Evolutionary conservation across 1,140 invertebrate genomes (phyloP), one percentile per base, ranked within the genome.

Genomic region (Drosophila subpulchrella): DNA sequence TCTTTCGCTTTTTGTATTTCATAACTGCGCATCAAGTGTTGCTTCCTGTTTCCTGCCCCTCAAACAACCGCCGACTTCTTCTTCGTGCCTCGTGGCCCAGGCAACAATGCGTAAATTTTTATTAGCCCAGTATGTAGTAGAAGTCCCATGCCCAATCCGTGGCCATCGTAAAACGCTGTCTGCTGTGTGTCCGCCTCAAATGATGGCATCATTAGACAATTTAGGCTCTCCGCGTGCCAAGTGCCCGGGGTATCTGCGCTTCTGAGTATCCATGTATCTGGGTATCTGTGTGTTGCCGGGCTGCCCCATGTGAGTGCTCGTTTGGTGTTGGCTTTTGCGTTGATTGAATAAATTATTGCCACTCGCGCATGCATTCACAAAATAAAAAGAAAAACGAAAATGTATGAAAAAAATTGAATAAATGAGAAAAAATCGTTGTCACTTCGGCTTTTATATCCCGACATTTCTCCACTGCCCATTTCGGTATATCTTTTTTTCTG

Each of bases 161-260:
- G 72, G 51, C 72, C 72, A 75, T 75, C 71, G 32, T 48, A 65
- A 63, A 75, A 51, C 71, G 50, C 27, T 62, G 71, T 60, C 56
- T 75, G 70, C 42, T 47, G 58, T 54, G 59, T 50, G 63, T 46
- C 47, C 50, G 68, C 60, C 75, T 78, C 66, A 72, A 81, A 81
- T 90, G 85, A 89, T 81, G 85, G 85, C 84, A 89, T 89, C 84
- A 89, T 89, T 89, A 89, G 84, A 90, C 85, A 90, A 89, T 89
- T 89, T 89, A 89, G 84, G 85, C 79, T 76, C 73, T 76, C 73
- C 62, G 72, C 74, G 62, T 76, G 73, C 73, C 61, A 72, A 71
- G 51, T 41, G 67, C 36, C 59, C 47, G 50, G 50, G 24, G 44
- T 30, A 32, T 75, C 44, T 51, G 66, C 17, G 32, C 8, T 27